phyloP scores from a whole-genome alignment of 2,797 vertebrate species.

The Microhierax caerulescens region DNA sequence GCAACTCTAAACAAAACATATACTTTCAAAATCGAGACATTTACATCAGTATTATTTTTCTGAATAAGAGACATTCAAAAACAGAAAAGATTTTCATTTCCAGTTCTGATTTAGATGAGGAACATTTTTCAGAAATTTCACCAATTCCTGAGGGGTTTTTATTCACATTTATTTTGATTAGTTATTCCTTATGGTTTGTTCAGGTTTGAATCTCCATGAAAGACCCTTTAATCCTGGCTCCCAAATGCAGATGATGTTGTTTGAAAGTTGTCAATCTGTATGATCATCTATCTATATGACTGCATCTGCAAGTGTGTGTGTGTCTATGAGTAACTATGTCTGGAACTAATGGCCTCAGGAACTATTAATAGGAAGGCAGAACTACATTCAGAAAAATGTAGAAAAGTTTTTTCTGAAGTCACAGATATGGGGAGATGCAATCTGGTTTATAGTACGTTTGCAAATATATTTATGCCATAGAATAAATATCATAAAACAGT shows the following conservation, averaged over 20 bases:
- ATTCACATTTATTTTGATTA: neutral
- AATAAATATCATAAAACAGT: slow-evolving; percentile 32
- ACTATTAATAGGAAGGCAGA: neutral
- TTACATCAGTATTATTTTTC: neutral
- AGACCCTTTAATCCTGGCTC: neutral
- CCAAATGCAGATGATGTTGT: neutral
- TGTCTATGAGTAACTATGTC: neutral
- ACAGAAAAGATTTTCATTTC: neutral
- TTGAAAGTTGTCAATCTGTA: neutral
- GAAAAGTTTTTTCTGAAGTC: slow-evolving; percentile 21
- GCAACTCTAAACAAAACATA: neutral
- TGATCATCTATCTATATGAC: neutral
- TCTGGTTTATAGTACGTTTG: neutral
- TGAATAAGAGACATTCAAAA: neutral
- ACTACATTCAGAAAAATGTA: neutral
- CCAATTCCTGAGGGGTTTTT: neutral
- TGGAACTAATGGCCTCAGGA: neutral
- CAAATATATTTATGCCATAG: slow-evolving; percentile 42
- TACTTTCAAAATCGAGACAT: neutral
- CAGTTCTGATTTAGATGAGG: neutral
- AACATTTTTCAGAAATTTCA: neutral
- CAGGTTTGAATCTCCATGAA: neutral
- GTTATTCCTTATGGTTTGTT: neutral
- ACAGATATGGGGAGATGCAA: neutral
- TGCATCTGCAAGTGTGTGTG: neutral